phyloP scores from a whole-genome alignment of 2,888 invertebrate genomes.

The Ennomos quercinarius region DNA sequence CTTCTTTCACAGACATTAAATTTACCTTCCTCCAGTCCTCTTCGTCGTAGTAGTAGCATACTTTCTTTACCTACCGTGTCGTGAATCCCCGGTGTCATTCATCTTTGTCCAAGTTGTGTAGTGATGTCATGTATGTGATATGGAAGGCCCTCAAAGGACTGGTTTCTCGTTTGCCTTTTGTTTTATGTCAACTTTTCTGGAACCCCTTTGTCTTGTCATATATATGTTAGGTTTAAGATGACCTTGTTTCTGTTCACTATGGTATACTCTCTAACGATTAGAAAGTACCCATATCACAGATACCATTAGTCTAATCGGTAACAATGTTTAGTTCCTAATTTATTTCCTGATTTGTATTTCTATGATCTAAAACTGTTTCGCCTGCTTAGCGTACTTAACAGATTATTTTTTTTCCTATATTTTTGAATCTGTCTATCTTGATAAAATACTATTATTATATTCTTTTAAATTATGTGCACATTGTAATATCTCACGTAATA shows the following conservation, averaged over 20 bases:
- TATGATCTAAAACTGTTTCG: too few species aligned
- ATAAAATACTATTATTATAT: too few species aligned
- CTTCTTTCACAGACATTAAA: constrained; percentile 2
- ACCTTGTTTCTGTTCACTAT: too few species aligned
- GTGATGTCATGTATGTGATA: constrained; percentile 19
- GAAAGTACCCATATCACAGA: too few species aligned
- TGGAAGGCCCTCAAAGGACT: constrained; percentile 19
- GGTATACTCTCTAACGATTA: too few species aligned
- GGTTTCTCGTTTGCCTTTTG: constrained; percentile 16
- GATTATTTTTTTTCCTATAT: too few species aligned
- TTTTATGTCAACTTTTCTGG: constrained; percentile 21
- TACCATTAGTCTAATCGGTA: too few species aligned
- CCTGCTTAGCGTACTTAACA: too few species aligned
- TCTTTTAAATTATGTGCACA: too few species aligned
- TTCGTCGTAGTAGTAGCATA: constrained; percentile 3
- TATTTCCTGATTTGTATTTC: too few species aligned
- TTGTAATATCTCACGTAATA: neutral
- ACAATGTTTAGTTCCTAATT: too few species aligned
- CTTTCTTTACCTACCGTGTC: constrained; percentile 5
- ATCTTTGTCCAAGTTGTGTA: constrained; percentile 24
- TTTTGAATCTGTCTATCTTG: too few species aligned
- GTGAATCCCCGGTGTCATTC: constrained; percentile 19
- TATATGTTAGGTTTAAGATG: neutral
- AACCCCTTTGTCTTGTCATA: constrained; percentile 20
- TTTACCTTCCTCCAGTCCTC: neutral